Base-by-base conservation (phyloP, 2,113 vertebrate genomes). In the Pycnonotus jocosus region DNA sequence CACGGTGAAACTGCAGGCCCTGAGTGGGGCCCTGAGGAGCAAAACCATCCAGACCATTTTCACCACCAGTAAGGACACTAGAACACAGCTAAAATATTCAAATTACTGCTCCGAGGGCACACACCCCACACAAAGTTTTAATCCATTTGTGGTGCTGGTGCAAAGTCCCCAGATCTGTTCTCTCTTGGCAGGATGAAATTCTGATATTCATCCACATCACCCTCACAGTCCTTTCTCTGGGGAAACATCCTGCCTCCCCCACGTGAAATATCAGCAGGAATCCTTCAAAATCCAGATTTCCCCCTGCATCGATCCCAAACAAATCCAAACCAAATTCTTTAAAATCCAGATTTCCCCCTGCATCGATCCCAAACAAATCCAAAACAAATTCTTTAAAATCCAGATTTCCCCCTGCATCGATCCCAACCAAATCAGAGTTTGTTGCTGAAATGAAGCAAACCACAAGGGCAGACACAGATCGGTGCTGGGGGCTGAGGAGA, bases 21-120 rank as follows among this genome's bases (percentile, higher is more conserved):
- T 99, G 51, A 98, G 97, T 2, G 98, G 98, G 10, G 97, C 98
- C 15, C 97, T 99, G 96, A 98, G 98, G 80, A 99, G 99, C 98
- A 98, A 98, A 90, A 90, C 95, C 2, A 98, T 99, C 95, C 98
- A 98, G 60, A 98, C 98, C 2, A 17, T 97, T 82, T 98, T 99
- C 97, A 99, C 98, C 89, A 99, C 99, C 96, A 98, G 99, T 99
- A 98, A 98, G 98, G 77, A 35, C 48, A 15, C 66, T 2, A 24
- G 12, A 87, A 25, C 20, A 11, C 16, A 76, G 53, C 40, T 47
- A 8, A 88, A 90, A 47, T 58, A 50, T 44, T 25, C 1, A 16
- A 45, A 16, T 66, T 16, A 15, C 20, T 66, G 33, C 51, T 61
- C 27, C 65, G 2, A 6, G 78, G 65, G 12, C 56, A 42, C 38